A percentile compares a stretch with the other conserved stretches of the same genome.
Conservation (phyloP, 2,797 vertebrate genomes). For the Amniataba percoides region DNA sequence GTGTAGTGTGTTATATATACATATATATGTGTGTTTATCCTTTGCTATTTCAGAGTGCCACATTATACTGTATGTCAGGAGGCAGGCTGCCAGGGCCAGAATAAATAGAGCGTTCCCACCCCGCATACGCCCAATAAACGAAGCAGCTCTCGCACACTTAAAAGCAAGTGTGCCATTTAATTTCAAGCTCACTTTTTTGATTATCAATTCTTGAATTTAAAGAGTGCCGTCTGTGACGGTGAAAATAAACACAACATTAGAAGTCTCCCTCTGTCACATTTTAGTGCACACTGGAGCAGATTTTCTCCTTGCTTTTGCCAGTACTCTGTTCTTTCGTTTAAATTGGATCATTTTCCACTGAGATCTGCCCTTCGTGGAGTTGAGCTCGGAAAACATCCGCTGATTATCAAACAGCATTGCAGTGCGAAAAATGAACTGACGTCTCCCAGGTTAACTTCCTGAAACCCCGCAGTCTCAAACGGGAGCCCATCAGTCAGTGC, state of each 20-base stretch:
- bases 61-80: neutral
- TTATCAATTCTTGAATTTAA: conserved; percentile 30
- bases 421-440: conserved; percentile 9
- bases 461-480: conserved; percentile 25
- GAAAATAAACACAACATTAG: conserved; percentile 34
- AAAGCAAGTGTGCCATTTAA: conserved; percentile 32
- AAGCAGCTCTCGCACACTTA: conserved; percentile 19
- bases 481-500: conserved; percentile 26
- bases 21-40: conserved; percentile 5
- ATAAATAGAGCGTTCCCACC: neutral
- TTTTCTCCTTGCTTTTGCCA: conserved; percentile 28
- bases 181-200: conserved; percentile 28
- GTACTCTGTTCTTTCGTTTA: conserved; percentile 46
- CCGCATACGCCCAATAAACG: conserved; percentile 5
- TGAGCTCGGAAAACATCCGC: conserved; percentile 50
- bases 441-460: conserved; percentile 39
- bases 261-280: conserved; percentile 23
- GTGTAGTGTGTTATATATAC: too few species aligned
- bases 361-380: conserved; percentile 55
- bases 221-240: neutral
- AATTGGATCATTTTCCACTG: conserved; percentile 55
- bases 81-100: neutral
- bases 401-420: conserved; percentile 56
- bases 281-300: conserved; percentile 27
- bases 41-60: conserved; percentile 19